Percentiles rank a stretch among this genome's conserved stretches.
Conservation (phyloP, 2,797 vertebrate genomes). For the Philypnodon macrostomus region DNA sequence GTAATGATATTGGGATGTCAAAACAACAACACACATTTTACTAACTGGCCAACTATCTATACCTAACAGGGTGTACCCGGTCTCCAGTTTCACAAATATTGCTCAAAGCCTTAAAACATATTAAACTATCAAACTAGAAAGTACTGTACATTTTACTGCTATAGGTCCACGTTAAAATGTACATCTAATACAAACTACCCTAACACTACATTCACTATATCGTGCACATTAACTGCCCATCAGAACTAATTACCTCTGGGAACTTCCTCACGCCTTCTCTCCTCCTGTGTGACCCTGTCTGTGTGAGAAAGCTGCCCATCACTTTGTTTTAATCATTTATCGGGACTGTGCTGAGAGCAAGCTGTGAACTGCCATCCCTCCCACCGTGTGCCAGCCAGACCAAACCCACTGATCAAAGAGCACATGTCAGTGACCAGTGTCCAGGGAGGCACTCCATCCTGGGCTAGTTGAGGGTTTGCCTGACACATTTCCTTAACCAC, state of each 20-base stretch:
- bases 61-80: too few species aligned
- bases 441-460: conserved; percentile 40
- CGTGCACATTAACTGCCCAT: conserved; percentile 54
- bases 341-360: conserved; percentile 48
- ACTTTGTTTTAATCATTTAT: conserved; percentile 62
- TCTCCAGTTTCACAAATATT: too few species aligned
- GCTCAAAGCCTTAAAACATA: too few species aligned
- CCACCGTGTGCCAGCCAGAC: conserved; percentile 44
- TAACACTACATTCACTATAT: conserved; percentile 51
- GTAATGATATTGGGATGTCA: too few species aligned
- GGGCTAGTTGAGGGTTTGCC: conserved; percentile 30
- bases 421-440: conserved; percentile 42
- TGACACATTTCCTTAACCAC: conserved; percentile 42
- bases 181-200: too few species aligned
- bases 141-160: too few species aligned
- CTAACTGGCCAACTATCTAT: too few species aligned
- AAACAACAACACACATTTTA: too few species aligned
- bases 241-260: conserved; percentile 56
- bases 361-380: conserved; percentile 61
- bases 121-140: too few species aligned
- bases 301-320: conserved; percentile 62
- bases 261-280: neutral
- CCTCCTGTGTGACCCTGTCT: conserved; percentile 44
- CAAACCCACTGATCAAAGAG: conserved; percentile 49
- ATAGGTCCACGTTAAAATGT: too few species aligned